A percentile compares a stretch with the other conserved stretches of the same genome.
These are phyloP conservation scores for Drosophila paulistorum DNA, from an alignment of 1,140 invertebrate genomes.

Conservation along the genomic window DNA sequence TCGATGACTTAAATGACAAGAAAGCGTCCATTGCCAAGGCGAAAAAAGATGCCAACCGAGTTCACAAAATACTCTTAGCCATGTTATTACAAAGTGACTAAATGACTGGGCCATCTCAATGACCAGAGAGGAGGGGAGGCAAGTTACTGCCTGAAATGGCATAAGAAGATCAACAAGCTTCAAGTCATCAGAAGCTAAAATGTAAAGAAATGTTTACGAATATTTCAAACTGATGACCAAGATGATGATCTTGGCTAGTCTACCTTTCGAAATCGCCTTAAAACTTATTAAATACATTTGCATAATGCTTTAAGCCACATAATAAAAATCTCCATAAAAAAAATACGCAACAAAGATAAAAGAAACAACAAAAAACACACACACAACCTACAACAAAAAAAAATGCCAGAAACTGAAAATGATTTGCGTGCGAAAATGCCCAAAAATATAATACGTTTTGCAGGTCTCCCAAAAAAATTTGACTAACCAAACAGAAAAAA, in stretches of 20 bases:
- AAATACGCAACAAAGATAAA: too few species aligned
- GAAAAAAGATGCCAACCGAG: constrained; percentile 26
- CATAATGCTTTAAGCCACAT: constrained; percentile 49
- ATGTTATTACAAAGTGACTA: constrained; percentile 76
- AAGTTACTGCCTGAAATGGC: neutral
- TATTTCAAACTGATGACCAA: constrained; percentile 9
- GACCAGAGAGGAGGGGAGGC: neutral
- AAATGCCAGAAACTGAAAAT: constrained; percentile 33
- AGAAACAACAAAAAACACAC: constrained; percentile 8
- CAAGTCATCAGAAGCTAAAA: neutral
- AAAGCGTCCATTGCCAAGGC: constrained; percentile 46
- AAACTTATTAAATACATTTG: constrained; percentile 42
- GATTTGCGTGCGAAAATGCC: constrained; percentile 75
- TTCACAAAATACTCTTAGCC: constrained; percentile 78
- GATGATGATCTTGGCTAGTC: constrained; percentile 13
- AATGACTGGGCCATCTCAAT: constrained; percentile 49
- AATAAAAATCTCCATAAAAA: constrained; percentile 29
- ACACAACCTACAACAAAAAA: constrained; percentile 12
- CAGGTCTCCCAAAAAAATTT: constrained; percentile 20
- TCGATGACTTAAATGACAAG: constrained; percentile 82
- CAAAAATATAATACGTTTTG: constrained; percentile 37
- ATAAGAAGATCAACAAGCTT: constrained; percentile 3
- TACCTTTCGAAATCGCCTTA: constrained; percentile 13
- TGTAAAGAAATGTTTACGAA: constrained; percentile 18
- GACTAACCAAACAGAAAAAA: constrained; percentile 31